These are phyloP conservation scores for Numida meleagris DNA, from an alignment of 2,113 vertebrate species.

Conservation along the genomic window DNA sequence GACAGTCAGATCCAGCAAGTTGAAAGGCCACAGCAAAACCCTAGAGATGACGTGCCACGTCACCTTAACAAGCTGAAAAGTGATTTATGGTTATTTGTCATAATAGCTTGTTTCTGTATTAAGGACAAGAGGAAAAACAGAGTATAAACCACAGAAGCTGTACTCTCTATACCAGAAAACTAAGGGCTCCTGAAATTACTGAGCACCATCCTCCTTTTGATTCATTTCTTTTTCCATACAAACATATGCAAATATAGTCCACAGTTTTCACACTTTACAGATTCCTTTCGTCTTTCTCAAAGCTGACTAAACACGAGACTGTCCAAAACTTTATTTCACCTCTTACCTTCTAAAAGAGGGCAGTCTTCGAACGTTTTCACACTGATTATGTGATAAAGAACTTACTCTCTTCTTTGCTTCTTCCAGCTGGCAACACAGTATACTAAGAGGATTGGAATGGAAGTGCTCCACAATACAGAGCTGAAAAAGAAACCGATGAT, in stretches of 20 bases:
- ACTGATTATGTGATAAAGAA: slow-evolving; percentile 79
- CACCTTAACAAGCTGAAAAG: background rate
- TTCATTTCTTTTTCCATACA: background rate
- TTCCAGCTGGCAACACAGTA: slow-evolving; percentile 86
- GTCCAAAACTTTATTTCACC: background rate
- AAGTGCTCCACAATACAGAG: slow-evolving; percentile 94
- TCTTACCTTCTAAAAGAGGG: slow-evolving; percentile 91
- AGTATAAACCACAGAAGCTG: background rate
- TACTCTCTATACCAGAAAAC: background rate
- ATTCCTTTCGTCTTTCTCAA: background rate
- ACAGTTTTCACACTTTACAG: background rate
- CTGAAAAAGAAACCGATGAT: slow-evolving; percentile 76
- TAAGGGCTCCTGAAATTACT: background rate
- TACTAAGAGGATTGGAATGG: slow-evolving; percentile 88
- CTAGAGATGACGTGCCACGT: background rate
- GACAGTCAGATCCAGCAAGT: background rate
- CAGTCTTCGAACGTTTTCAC: slow-evolving; percentile 89
- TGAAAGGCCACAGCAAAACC: background rate
- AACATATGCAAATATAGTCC: background rate
- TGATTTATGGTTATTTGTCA: background rate
- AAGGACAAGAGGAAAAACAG: background rate
- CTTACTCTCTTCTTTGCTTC: slow-evolving; percentile 75
- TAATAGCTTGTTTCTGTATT: background rate
- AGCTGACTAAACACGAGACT: background rate
- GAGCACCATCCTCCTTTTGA: background rate